phyloP scores from a whole-genome alignment of 2,113 vertebrate species.

The Laticauda laticaudata region DNA sequence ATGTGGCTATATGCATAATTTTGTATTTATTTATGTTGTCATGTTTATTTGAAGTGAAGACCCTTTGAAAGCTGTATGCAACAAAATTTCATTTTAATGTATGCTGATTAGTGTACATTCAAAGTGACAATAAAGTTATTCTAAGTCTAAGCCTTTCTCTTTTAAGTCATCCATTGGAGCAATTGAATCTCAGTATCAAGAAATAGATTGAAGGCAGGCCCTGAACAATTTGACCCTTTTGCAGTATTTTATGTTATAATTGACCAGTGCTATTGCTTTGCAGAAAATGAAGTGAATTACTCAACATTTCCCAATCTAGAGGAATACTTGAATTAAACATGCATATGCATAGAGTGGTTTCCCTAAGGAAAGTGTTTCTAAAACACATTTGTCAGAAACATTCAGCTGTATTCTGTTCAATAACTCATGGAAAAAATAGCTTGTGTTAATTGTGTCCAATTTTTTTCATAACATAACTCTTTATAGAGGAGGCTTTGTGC shows the following conservation, averaged over 20 bases:
- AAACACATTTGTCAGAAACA: not conserved
- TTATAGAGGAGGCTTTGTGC: constrained; percentile 77
- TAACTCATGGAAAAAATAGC: not conserved
- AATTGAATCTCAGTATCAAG: not conserved
- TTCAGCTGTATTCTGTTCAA: not conserved
- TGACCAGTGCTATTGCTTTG: not conserved
- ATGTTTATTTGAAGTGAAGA: too few relatives aligned
- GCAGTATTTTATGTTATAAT: accelerated
- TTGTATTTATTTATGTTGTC: too few relatives aligned
- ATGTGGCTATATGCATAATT: too few relatives aligned
- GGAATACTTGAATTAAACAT: not conserved
- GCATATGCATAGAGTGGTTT: not conserved
- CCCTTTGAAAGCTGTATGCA: too few relatives aligned
- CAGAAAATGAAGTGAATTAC: not conserved
- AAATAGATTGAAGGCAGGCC: not conserved
- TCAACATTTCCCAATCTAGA: not conserved
- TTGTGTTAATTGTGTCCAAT: not conserved
- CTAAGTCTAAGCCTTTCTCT: too few relatives aligned
- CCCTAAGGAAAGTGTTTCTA: not conserved
- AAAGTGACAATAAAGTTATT: too few relatives aligned
- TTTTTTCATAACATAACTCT: constrained; percentile 38
- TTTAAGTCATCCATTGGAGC: not conserved
- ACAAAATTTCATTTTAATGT: too few relatives aligned
- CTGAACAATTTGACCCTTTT: not conserved
- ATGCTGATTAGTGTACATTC: too few relatives aligned